A percentile compares a stretch with the other conserved stretches of the same genome.
Conservation (phyloP, 2,113 vertebrate genomes). For the Hyperoodon ampullatus region DNA sequence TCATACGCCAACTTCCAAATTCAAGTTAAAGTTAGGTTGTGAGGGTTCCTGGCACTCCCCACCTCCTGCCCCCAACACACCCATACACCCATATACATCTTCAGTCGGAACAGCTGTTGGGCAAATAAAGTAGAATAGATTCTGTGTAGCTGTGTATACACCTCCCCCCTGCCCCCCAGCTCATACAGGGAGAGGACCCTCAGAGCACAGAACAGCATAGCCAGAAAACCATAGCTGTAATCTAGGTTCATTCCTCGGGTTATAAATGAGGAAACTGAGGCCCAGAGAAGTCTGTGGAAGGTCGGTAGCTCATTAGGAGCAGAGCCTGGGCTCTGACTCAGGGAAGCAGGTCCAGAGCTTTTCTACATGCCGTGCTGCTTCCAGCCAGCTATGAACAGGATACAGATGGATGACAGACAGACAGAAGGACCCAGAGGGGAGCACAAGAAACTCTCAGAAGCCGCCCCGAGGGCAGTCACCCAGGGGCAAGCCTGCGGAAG, state of each 20-base stretch:
- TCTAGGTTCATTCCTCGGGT: not conserved
- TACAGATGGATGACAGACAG: not conserved
- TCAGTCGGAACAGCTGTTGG: not conserved
- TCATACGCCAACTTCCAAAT: not conserved
- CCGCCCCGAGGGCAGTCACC: not conserved
- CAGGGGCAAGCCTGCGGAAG: not conserved
- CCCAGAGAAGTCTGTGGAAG: not conserved
- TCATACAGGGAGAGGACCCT: not conserved
- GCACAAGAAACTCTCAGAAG: not conserved
- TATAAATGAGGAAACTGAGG: not conserved
- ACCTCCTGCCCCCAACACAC: not conserved
- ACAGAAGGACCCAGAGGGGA: not conserved
- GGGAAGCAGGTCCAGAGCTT: not conserved
- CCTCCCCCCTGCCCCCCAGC: not conserved
- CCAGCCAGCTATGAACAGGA: not conserved
- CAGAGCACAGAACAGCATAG: not conserved
- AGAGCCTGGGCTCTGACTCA: not conserved
- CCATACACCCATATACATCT: not conserved
- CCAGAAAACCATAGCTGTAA: not conserved
- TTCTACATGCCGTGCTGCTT: not conserved
- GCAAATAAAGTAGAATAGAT: not conserved
- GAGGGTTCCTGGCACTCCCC: not conserved
- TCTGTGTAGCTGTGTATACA: not conserved
- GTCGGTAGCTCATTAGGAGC: not conserved
- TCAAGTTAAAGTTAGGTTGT: not conserved